Evolutionary conservation across 92 coral and sea anemone genomes (phyloP), one percentile per base, ranked within the genome.

Genomic region (Montipora capitata): DNA sequence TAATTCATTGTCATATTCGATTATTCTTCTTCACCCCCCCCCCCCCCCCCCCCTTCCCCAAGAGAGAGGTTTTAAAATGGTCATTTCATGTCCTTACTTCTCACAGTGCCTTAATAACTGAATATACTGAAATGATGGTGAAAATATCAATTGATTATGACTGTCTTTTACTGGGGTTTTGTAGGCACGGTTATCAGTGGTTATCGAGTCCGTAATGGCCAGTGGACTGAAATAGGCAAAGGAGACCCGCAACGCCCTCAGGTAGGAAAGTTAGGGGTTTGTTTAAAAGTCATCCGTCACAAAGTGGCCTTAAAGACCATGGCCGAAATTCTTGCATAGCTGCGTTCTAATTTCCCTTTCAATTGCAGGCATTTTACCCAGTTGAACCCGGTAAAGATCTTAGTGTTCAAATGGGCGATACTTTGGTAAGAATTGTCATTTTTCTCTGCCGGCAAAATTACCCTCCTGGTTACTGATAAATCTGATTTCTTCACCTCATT

Each of bases 191-290:
- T 95, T 8, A 86, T 95, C 13, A 85, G 85, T 13, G 98, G 96
- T 39, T 95, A 95, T 85, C 87, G 95, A 48, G 54, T 95, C 40
- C 92, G 95, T n/a, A 48, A 90, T 66, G 70, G 80, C 12, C 40
- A 78, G 40, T 95, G 98, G 98, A 91, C 91, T 0, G 63, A 91
- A 17, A 88, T 95, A 18, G 98, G 98, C 41, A 95, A 95, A 64
- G 94, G 94, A 2, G 93, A 95, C 63, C 98, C 98, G 5, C 98
- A 93, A 54, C 72, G 91, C 43, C 98, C 98, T 3, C 98, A 95
- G 96, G 98, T 94, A 49, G 64, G 70, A 17, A 20, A 18, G 35
- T 27, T 27, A 27, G 35, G 35, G 35, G 35, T 27, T 27, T 27
- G 35, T 27, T 27, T 27, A 27, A 27, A 27, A 27, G 2, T 27